Evolutionary conservation across 2,113 vertebrate species (phyloP).

Genomic region (Cottus gobio): DNA sequence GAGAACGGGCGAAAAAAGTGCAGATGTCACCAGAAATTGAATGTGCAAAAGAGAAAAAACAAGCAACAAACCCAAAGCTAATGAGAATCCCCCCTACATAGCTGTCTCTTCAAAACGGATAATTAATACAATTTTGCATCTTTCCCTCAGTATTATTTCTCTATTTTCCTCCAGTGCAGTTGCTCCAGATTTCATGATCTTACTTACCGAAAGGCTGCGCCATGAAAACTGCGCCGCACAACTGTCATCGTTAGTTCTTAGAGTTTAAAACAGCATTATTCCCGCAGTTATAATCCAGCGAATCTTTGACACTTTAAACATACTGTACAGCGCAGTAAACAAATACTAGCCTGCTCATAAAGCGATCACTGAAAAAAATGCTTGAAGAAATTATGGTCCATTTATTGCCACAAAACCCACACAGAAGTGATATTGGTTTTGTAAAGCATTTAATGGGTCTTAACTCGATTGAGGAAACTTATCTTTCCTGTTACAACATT

Average conservation of each 20-base stretch:
- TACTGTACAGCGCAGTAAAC: slow-evolving; percentile 12
- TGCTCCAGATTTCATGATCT: slow-evolving; percentile 8
- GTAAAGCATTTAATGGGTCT: slow-evolving; percentile 27
- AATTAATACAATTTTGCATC: not conserved
- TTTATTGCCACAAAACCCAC: slow-evolving; percentile 35
- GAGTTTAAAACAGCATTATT: not conserved
- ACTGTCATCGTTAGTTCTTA: slow-evolving; percentile 19
- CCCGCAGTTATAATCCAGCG: not conserved
- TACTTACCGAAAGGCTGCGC: not conserved
- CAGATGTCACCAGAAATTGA: slow-evolving; percentile 59
- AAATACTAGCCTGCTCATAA: slow-evolving; percentile 28
- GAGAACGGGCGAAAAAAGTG: slow-evolving; percentile 37
- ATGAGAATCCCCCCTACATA: slow-evolving; percentile 26
- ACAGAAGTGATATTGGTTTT: slow-evolving; percentile 39
- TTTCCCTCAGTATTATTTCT: not conserved
- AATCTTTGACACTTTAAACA: slow-evolving; percentile 19
- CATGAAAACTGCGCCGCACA: slow-evolving; percentile 5
- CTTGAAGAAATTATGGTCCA: slow-evolving; percentile 19
- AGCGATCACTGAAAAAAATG: slow-evolving; percentile 13
- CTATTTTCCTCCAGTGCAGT: not conserved
- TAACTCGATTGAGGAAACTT: slow-evolving; percentile 33
- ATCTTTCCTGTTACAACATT: slow-evolving; percentile 30
- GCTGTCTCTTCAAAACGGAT: slow-evolving; percentile 24
- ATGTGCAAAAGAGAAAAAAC: slow-evolving; percentile 31
- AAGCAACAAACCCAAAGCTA: slow-evolving; percentile 40